Evolutionary conservation across 2,797 vertebrate genomes (phyloP).

Genomic region (Eulemur albifrons): DNA sequence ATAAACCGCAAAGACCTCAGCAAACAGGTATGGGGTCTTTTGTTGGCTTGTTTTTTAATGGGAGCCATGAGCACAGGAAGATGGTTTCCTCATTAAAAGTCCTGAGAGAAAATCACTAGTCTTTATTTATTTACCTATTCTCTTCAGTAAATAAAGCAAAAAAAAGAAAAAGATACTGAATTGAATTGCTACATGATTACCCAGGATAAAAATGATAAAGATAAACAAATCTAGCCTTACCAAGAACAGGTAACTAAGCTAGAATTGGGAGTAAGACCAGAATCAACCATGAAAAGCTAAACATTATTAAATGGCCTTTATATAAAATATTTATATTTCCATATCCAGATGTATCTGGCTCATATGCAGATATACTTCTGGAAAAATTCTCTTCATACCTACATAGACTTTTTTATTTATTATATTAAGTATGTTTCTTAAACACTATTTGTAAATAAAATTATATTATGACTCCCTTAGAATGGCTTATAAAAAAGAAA

Average conservation of each 20-base stretch:
- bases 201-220: not conserved
- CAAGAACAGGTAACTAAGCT: not conserved
- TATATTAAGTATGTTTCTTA: not conserved
- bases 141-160: not conserved
- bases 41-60: not conserved
- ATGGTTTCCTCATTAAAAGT: not conserved
- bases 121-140: not conserved
- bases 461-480: not conserved
- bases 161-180: not conserved
- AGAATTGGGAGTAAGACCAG: not conserved
- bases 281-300: conserved; percentile 30
- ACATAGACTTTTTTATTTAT: not conserved
- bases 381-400: not conserved
- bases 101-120: not conserved
- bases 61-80: not conserved
- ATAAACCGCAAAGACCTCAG: not conserved
- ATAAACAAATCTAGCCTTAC: not conserved
- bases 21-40: not conserved
- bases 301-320: not conserved
- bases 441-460: conserved; percentile 33
- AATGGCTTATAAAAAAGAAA: conserved; percentile 39
- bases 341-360: not conserved
- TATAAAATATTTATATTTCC: conserved; percentile 18
- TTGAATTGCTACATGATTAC: not conserved
- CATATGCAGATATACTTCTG: not conserved